Evolutionary conservation across 2,113 vertebrate species (phyloP).

Genomic region (Enhydra lutris): DNA sequence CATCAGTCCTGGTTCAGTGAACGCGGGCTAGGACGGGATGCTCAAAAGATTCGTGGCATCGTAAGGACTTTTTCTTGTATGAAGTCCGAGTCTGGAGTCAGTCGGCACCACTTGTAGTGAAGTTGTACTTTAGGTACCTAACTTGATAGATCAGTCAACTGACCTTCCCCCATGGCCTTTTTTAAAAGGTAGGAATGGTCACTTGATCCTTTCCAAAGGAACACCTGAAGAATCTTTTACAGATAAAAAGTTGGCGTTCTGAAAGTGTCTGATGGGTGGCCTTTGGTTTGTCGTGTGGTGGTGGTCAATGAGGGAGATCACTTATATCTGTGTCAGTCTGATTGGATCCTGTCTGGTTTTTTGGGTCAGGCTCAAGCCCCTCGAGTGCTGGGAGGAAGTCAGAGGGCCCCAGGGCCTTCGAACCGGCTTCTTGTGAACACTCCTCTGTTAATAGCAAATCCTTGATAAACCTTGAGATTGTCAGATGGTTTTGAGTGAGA

Average conservation of each 20-base stretch:
- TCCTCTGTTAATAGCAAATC: not conserved
- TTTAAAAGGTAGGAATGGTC: not conserved
- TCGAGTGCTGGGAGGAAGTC: not conserved
- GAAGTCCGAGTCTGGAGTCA: not conserved
- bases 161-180: not conserved
- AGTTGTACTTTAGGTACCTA: not conserved
- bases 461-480: not conserved
- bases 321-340: not conserved
- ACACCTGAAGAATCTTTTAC: not conserved
- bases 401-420: not conserved
- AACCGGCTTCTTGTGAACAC: not conserved
- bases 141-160: not conserved
- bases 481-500: not conserved
- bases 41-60: not conserved
- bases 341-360: not conserved
- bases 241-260: not conserved
- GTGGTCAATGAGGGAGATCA: not conserved
- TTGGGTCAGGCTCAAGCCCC: not conserved
- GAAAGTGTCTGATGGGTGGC: not conserved
- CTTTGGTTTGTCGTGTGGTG: not conserved
- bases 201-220: not conserved
- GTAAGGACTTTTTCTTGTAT: not conserved
- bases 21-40: not conserved
- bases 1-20: not conserved
- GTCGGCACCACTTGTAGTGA: not conserved